A percentile compares a stretch with the other conserved stretches of the same genome.
These are phyloP conservation scores for Platyrinchus mystaceus DNA, from an alignment of 2,797 vertebrate genomes.

Conservation along the genomic window DNA sequence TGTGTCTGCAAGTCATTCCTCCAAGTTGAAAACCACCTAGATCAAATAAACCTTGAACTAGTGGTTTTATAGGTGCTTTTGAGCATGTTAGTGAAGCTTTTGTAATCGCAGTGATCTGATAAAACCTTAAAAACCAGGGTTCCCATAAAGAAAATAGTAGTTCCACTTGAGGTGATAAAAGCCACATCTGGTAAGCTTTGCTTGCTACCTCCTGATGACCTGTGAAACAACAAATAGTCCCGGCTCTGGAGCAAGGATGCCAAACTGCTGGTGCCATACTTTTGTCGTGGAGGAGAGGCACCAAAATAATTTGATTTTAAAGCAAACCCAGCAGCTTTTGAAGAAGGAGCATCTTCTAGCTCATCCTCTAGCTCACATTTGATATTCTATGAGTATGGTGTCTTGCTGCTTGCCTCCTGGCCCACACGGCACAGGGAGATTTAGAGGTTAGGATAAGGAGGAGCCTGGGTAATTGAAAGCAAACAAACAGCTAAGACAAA, in stretches of 20 bases:
- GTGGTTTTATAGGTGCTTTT: constrained; percentile 42
- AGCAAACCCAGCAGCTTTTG: background rate
- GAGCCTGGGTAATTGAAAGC: constrained; percentile 18
- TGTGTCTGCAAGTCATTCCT: constrained; percentile 45
- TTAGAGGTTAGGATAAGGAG: constrained; percentile 3
- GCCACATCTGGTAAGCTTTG: constrained; percentile 25
- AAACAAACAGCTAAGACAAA: constrained; percentile 57
- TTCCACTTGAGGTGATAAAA: constrained; percentile 39
- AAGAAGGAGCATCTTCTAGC: background rate
- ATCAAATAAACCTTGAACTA: constrained; percentile 49
- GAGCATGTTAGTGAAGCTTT: constrained; percentile 46
- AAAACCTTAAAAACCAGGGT: constrained; percentile 22
- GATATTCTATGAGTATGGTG: background rate
- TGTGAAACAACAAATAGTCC: background rate
- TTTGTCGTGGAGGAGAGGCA: accelerated
- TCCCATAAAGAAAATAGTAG: constrained; percentile 18
- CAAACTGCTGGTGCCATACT: background rate
- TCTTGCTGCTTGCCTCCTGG: background rate
- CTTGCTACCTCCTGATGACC: constrained; percentile 19
- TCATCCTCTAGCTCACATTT: background rate
- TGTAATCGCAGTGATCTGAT: constrained; percentile 45
- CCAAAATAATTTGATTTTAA: background rate
- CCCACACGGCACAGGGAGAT: accelerated
- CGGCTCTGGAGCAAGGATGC: accelerated
- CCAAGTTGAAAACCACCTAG: constrained; percentile 43